Evolutionary conservation across 2,888 invertebrate genomes (phyloP), one percentile per base, ranked within the genome.

Genomic region (Nephrotoma appendiculata): DNA sequence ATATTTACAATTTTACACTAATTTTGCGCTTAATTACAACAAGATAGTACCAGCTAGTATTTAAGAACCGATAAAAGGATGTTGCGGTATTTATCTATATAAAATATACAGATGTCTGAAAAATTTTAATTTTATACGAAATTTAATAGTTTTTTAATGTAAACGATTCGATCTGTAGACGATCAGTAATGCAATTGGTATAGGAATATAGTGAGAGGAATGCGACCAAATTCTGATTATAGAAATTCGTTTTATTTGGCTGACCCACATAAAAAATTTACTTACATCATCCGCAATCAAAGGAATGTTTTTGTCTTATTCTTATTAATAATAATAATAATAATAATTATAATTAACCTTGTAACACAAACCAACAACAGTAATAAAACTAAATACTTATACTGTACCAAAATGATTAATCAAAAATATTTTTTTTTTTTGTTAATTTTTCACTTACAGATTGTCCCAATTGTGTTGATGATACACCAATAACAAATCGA

Each of bases 381-480:
- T 71, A 71, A 71, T 31, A 9, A 19, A 71, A 71, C 31, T 57
- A 71, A 71, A 71, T 7, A 71, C 71, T 31, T 31, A 71, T 71
- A 71, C 31, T 31, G 15, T 52, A 15, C 52, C n/a, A 52, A 15
- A 15, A 52, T 42, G 6, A 42, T 85, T 85, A 85, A 85, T 43
- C 15, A 85, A 15, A 42, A 85, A 12, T 7, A n/a, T 3, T 7
- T 12, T 6, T 42, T 71, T n/a, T 11, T 71, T 71, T 71, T 11
- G 2, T 71, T 43, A 12, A 7, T 85, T 85, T 43, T 85, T 41
- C 12, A 42, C 48, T 41, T 48, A 19, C 71, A 96, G 96, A 97
- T 91, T 97, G 96, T 91, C 94, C 96, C 87, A 96, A 95, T 90
- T 97, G 97, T 90, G 94, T 94, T 88, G 95, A 95, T 89, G 96